Base-by-base conservation (phyloP, 2,797 vertebrate genomes). In the Spinus olivaceus region DNA sequence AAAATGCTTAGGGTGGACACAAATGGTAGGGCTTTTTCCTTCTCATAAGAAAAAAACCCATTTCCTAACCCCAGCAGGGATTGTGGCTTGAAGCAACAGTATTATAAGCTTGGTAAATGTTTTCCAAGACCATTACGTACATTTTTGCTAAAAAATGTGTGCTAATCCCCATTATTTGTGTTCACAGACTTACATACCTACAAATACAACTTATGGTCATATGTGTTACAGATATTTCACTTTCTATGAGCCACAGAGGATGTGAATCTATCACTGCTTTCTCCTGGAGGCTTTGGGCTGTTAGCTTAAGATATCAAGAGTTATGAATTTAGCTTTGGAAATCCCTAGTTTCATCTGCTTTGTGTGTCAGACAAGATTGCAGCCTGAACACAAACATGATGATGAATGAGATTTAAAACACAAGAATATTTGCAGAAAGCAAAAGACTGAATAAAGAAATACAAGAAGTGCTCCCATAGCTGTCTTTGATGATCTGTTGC, bases 361-460 rank as follows among this genome's bases (percentile, higher is more conserved):
- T 89, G 25, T 72, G 42, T 94, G 84, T 88, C 0, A 0, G 63
- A 94, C 16, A 8, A 83, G 63, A 84, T 77, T 86, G 80, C 56
- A 79, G 37, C 56, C 63, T 66, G 60, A 92, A 56, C 66, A 84
- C 59, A 94, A 94, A 94, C 53, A 35, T 79, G 70, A 54, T 81
- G 72, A 92, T 86, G 82, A 92, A 70, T 83, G 85, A 91, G 49
- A 84, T 95, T 81, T 90, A 79, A 84, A 73, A 51, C 63, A 70
- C 47, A 84, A 46, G 41, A 71, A 76, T 90, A 91, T 94, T 88
- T 94, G 63, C 85, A 91, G 85, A 86, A 94, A 86, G 86, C 65
- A 83, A 79, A 86, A 84, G 59, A 42, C 30, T 20, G 44, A 93
- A 73, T 88, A 90, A 84, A 84, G 32, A 33, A 88, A 49, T 81